Evolutionary conservation across 2,113 vertebrate species (phyloP), one percentile per base, ranked within the genome.

Genomic region (Hippocampus zosterae): DNA sequence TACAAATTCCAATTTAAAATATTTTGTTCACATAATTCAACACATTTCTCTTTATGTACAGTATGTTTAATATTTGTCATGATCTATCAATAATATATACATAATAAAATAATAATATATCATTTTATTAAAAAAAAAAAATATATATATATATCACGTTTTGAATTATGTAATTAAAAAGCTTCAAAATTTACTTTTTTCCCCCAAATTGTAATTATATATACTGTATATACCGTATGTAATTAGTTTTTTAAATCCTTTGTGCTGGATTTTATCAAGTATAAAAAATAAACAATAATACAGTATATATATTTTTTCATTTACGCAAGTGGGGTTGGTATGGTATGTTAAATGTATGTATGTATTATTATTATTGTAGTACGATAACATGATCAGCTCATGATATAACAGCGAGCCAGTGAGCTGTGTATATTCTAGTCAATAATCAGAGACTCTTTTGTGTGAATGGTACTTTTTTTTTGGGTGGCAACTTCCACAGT

Each of bases 401-500:
- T 59, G 15, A 37, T 37, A 37, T 19, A 27, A 27, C 46, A 50
- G 21, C 6, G n/a, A n/a, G n/a, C 2, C 1, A 21, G 2, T 13
- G 23, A 40, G 33, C 37, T 55, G 27, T 25, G 3, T 57, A 10
- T 68, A 57, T 68, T 41, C 18, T 8, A 63, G 46, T 12, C 13
- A 21, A 27, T 46, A 23, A 8, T 9, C 13, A 7, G 25, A 25
- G 53, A 8, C 0, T 37, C 33, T 37, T 1, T 37, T 37, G 1
- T 60, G 25, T 64, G 19, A 29, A 1, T 65, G 12, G 11, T 64
- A 1, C 13, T 29, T 69, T 50, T 8, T 8, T 62, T 46, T 50
- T 57, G 11, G 65, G 76, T 84, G 77, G 55, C 27, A 67, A 23
- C 86, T 88, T 89, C 87, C 87, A 87, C 85, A 87, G 83, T 63